Base-by-base conservation (phyloP, 2,888 invertebrate species). In the Theretra japonica region DNA sequence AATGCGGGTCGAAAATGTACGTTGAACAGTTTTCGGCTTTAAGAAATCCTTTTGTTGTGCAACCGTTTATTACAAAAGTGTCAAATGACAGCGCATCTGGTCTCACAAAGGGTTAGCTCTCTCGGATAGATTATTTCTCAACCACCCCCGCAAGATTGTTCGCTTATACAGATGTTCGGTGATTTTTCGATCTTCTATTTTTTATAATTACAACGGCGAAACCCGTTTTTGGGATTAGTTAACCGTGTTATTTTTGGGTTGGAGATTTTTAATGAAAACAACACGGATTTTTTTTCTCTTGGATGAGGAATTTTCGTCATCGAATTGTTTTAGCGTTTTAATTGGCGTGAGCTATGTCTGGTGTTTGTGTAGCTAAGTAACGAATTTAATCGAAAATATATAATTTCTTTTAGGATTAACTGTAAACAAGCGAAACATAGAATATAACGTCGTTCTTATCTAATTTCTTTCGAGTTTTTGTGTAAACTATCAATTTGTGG, bases 41-140 rank as follows among this genome's bases (percentile, higher is more conserved):
- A 93, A 93, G 93, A 92, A 89, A 90, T 89, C 91, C 80, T 90
- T 90, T 94, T 94, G 94, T 94, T 93, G 94, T 94, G 94, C 94
- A 94, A 94, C 91, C 91, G 91, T 91, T 84, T 94, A 94, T 93
- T 94, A 94, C 94, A 94, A 93, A 94, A 94, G 94, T 94, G 94
- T 94, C 94, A 92, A 94, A 94, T 94, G 94, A 94, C 94, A 92
- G 92, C 93, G 91, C 94, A 94, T 94, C 94, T 94, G 94, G 91
- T 86, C 80, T 82, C 89, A 92, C 93, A 94, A 94, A 94, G 94
- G 94, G 94, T 94, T 94, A 90, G 78, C 86, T 83, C 84, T 83
- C 82, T 83, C 85, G 89, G 92, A 91, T 92, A 91, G 93, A 94
- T 94, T 94, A 94, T 94, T 94, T 94, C 93, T 90, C 93, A 90